These are phyloP conservation scores for Flexamia atlantica DNA, from an alignment of 2,888 invertebrate genomes.

Conservation along the genomic window DNA sequence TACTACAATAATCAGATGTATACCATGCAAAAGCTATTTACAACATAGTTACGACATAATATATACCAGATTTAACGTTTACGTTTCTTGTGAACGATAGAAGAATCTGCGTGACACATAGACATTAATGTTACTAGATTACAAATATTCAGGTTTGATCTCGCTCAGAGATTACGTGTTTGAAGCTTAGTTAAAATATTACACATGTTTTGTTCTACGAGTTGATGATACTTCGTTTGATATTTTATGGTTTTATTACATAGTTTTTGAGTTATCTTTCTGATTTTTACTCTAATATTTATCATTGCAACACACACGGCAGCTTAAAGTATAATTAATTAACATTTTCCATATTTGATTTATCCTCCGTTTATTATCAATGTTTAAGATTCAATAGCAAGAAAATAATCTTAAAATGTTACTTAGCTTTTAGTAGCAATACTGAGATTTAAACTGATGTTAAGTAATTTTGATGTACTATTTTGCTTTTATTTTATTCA, in stretches of 20 bases:
- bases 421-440: too few relatives aligned
- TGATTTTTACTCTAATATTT: neutral
- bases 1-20: neutral
- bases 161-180: too few relatives aligned
- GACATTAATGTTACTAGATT: too few relatives aligned
- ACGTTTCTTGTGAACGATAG: neutral
- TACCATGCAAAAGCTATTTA: neutral
- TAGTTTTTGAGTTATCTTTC: neutral
- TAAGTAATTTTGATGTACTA: too few relatives aligned
- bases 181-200: neutral
- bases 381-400: too few relatives aligned
- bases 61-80: neutral
- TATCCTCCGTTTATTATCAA: neutral
- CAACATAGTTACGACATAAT: constrained; percentile 7
- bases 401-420: too few relatives aligned
- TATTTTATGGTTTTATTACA: neutral
- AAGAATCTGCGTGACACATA: neutral
- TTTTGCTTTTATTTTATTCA: too few relatives aligned
- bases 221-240: neutral
- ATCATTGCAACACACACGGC: constrained; percentile 34
- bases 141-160: too few relatives aligned
- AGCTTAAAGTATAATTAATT: constrained; percentile 18
- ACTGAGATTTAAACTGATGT: too few relatives aligned
- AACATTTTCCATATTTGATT: neutral
- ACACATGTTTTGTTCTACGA: neutral